A percentile compares a stretch with the other conserved stretches of the same genome.
Conservation (phyloP, 2,113 vertebrate species). For the Osmerus mordax region DNA sequence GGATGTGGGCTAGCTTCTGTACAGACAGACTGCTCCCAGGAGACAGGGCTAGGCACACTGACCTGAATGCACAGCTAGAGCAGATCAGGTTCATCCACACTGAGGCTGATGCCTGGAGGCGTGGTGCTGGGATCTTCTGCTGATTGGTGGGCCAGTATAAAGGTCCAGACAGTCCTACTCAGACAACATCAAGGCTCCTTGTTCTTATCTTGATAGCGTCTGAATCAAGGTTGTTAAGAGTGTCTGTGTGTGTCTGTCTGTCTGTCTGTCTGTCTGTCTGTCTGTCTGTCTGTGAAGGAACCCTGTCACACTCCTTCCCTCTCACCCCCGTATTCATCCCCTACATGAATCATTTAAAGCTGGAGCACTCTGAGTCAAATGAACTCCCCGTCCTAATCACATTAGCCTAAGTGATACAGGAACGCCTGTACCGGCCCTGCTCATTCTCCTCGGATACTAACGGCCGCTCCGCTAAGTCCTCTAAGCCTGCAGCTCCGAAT, state of each 20-base stretch:
- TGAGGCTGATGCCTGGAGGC: too few species aligned
- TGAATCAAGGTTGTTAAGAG: not conserved
- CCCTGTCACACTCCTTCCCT: slow-evolving; percentile 15
- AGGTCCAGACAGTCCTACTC: too few species aligned
- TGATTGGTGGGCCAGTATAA: too few species aligned
- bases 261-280: not conserved
- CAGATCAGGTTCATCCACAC: too few species aligned
- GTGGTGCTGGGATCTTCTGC: too few species aligned
- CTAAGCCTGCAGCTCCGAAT: slow-evolving; percentile 64
- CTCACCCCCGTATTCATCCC: not conserved
- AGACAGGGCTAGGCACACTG: not conserved
- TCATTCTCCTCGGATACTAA: slow-evolving; percentile 60
- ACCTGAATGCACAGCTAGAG: too few species aligned
- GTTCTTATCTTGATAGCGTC: not conserved
- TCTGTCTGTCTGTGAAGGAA: not conserved
- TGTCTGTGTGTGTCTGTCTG: slow-evolving; percentile 3
- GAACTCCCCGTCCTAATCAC: slow-evolving; percentile 63
- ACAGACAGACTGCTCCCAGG: not conserved
- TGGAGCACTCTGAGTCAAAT: slow-evolving; percentile 58
- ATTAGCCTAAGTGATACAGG: slow-evolving; percentile 74
- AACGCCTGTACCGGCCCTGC: slow-evolving; percentile 52
- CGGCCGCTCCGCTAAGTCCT: slow-evolving; percentile 66
- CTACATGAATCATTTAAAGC: slow-evolving; percentile 58
- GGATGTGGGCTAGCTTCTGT: too few species aligned
- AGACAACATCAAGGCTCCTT: not conserved